Percentiles rank a stretch among this genome's conserved stretches.
These are phyloP conservation scores for Herpailurus yagouaroundi DNA, from an alignment of 2,113 vertebrate genomes.

Conservation along the genomic window DNA sequence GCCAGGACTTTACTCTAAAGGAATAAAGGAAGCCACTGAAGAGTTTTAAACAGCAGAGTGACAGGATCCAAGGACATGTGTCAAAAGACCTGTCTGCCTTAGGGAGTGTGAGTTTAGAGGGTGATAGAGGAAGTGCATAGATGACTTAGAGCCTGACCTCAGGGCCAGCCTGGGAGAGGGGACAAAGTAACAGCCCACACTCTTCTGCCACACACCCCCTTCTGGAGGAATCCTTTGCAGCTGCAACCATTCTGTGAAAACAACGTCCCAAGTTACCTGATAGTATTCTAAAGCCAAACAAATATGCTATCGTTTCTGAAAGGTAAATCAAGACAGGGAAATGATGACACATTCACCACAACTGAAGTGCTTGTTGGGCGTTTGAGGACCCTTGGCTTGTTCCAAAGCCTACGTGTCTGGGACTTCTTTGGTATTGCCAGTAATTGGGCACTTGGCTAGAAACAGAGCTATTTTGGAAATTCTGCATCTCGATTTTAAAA, in stretches of 20 bases:
- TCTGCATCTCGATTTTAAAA: neutral
- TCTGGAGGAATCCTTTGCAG: neutral
- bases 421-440: neutral
- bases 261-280: neutral
- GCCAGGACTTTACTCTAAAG: neutral
- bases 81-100: neutral
- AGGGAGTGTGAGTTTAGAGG: neutral
- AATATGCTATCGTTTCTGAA: neutral
- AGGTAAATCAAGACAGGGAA: slow-evolving; percentile 50
- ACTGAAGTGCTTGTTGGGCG: neutral
- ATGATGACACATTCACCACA: neutral
- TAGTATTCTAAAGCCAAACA: slow-evolving; percentile 14
- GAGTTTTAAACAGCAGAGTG: neutral
- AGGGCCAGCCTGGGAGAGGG: neutral
- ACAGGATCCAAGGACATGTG: neutral
- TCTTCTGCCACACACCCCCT: no score
- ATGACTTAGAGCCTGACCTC: neutral
- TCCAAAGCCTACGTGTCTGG: slow-evolving; percentile 4
- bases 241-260: neutral
- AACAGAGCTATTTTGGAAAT: slow-evolving; percentile 44
- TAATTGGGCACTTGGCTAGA: neutral
- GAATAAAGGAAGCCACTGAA: neutral
- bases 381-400: neutral
- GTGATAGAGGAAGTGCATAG: neutral
- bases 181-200: no score